A percentile compares a stretch with the other conserved stretches of the same genome.
phyloP scores from a whole-genome alignment of 2,888 invertebrate genomes.

The Apocheima hispidaria region DNA sequence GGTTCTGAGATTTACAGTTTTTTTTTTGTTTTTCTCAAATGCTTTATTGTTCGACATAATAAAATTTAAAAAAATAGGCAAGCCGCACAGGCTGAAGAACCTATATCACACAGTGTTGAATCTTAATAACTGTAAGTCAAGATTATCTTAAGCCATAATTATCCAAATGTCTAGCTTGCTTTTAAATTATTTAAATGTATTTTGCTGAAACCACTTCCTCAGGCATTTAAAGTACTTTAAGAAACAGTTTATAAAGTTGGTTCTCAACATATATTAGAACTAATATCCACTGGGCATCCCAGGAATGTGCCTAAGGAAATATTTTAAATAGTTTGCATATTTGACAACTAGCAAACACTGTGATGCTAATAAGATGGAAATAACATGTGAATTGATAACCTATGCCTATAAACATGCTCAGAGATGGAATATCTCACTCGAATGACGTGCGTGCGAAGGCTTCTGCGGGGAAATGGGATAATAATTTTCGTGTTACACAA shows the following conservation, averaged over 20 bases:
- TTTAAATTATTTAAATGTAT: no score
- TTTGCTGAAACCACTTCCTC: no score
- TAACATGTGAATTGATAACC: slow-evolving; percentile 45
- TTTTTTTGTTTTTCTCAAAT: no score
- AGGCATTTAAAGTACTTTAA: neutral
- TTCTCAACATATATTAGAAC: neutral
- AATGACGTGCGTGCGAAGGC: slow-evolving; percentile 31
- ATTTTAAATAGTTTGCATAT: slow-evolving; percentile 33
- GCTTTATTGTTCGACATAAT: no score
- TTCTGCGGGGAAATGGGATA: slow-evolving; percentile 26
- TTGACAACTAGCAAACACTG: slow-evolving; percentile 36
- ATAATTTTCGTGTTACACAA: slow-evolving; percentile 71
- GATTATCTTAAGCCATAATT: no score
- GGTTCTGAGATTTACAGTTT: no score
- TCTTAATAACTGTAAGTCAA: no score
- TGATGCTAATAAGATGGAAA: slow-evolving; percentile 46
- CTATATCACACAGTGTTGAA: no score
- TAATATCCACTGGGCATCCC: slow-evolving; percentile 19
- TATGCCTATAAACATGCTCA: slow-evolving; percentile 41
- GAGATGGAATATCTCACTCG: slow-evolving; percentile 32
- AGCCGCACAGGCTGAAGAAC: no score
- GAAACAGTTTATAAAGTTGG: neutral
- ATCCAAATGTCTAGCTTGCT: no score
- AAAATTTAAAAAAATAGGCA: no score
- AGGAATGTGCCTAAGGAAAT: slow-evolving; percentile 36